Evolutionary conservation across 2,113 vertebrate species (phyloP).

Genomic region (Shinisaurus crocodilurus): DNA sequence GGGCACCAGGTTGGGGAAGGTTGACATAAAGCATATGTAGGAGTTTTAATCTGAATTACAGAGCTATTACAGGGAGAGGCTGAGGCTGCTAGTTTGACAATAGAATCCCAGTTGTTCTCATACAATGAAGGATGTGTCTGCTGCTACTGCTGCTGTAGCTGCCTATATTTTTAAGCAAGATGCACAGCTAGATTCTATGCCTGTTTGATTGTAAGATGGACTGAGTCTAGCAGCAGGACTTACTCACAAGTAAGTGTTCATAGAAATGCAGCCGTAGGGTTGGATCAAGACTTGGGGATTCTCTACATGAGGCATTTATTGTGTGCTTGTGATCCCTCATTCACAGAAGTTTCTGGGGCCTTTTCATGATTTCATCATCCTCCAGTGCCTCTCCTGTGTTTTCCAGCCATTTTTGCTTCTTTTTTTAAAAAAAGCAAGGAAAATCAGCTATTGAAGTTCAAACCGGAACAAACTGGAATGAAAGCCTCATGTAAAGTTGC

Average conservation of each 20-base stretch:
- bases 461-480: no score
- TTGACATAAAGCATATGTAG: background rate
- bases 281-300: no score
- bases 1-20: no score
- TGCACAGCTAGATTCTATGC: background rate
- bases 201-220: background rate
- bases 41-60: background rate
- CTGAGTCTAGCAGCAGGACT: background rate
- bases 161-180: background rate
- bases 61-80: background rate
- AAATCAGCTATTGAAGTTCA: no score
- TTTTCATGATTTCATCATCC: no score
- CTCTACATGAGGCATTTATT: no score
- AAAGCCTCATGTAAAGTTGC: no score
- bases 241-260: background rate
- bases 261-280: background rate
- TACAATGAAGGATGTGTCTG: background rate
- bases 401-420: no score
- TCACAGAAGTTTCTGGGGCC: no score
- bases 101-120: background rate
- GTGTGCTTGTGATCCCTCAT: no score
- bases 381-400: no score
- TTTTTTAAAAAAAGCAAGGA: no score
- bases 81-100: background rate
- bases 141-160: background rate